A percentile compares a stretch with the other conserved stretches of the same genome.
phyloP scores from a whole-genome alignment of 2,797 vertebrate species.

The Mormyrops attenuatus region DNA sequence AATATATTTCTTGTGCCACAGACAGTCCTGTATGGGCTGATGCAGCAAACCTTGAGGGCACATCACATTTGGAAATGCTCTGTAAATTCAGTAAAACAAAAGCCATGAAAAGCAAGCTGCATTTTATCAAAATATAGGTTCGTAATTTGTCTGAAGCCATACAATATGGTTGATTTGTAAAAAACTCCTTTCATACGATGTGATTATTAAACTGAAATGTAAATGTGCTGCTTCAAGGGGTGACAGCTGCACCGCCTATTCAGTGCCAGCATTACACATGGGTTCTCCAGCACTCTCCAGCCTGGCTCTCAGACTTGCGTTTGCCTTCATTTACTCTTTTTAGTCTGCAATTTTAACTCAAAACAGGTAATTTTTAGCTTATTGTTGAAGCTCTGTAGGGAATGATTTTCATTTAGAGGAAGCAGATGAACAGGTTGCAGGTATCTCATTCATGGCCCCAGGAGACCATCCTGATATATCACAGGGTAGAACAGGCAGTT shows the following conservation, averaged over 20 bases:
- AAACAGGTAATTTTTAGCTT: not conserved
- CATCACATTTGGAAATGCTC: not conserved
- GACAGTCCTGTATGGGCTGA: not conserved
- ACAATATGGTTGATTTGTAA: not conserved
- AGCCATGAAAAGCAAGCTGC: not conserved
- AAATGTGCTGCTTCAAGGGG: not conserved
- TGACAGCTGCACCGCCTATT: not conserved
- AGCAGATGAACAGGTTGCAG: not conserved
- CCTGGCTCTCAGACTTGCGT: not conserved
- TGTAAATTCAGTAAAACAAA: not conserved
- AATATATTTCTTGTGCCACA: not conserved
- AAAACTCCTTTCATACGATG: not conserved
- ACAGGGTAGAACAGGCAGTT: not conserved
- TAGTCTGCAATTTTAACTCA: not conserved
- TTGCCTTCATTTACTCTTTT: not conserved
- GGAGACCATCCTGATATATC: not conserved
- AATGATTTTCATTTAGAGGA: not conserved
- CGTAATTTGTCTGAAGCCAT: not conserved
- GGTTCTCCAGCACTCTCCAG: not conserved
- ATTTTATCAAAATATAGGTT: not conserved
- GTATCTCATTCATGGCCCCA: not conserved
- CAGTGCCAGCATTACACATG: not conserved
- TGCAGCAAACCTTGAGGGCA: not conserved
- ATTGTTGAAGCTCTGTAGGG: not conserved
- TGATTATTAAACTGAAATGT: not conserved